phyloP scores from a whole-genome alignment of 2,888 invertebrate genomes.

The Lamellibrachia columna region DNA sequence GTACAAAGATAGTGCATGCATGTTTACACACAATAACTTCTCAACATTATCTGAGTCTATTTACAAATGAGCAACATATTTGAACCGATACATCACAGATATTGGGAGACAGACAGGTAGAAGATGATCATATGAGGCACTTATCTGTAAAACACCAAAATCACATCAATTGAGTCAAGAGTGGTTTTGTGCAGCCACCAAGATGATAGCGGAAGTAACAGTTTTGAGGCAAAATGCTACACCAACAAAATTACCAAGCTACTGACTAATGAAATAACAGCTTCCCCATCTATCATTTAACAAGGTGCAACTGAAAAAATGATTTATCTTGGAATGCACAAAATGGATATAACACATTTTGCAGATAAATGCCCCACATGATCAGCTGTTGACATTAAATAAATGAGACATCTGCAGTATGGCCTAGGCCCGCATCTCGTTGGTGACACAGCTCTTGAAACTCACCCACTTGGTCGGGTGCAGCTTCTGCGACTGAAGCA shows the following conservation, averaged over 20 bases:
- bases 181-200: too few relatives aligned
- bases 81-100: not conserved
- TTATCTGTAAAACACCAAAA: too few relatives aligned
- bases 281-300: too few relatives aligned
- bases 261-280: too few relatives aligned
- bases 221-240: too few relatives aligned
- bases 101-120: not conserved
- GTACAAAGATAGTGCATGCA: not conserved
- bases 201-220: too few relatives aligned
- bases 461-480: slow-evolving; percentile 78
- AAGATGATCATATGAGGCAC: not conserved
- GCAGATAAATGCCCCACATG: not conserved
- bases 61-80: not conserved
- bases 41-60: not conserved
- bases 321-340: too few relatives aligned
- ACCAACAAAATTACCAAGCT: too few relatives aligned
- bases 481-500: slow-evolving; percentile 80
- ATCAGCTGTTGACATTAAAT: not conserved
- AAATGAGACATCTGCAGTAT: not conserved
- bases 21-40: not conserved
- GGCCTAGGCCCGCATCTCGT: slow-evolving; percentile 75
- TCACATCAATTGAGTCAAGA: too few relatives aligned
- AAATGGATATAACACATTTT: too few relatives aligned
- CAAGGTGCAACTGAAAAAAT: too few relatives aligned
- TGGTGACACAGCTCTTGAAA: slow-evolving; percentile 88